Percentiles rank a stretch among this genome's conserved stretches.
Conservation (phyloP, 2,888 invertebrate species). For the Antitype chi region DNA sequence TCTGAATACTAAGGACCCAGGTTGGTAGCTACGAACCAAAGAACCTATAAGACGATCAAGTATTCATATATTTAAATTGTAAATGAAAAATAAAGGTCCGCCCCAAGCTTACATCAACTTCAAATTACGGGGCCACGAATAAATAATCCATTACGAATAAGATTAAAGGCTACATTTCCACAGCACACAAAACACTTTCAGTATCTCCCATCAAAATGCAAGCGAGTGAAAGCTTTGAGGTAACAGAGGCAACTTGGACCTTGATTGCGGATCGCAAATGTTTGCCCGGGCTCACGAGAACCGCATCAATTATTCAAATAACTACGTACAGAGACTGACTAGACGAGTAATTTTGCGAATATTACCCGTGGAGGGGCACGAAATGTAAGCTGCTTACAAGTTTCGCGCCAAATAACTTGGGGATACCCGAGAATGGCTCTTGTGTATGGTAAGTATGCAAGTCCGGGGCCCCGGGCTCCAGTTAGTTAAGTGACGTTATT, state of each 20-base stretch:
- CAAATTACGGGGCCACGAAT: constrained; percentile 40
- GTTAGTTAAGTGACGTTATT: constrained; percentile 79
- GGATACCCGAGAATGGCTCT: constrained; percentile 76
- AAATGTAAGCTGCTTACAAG: constrained; percentile 87
- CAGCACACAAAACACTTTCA: constrained; percentile 67
- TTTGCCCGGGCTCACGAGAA: constrained; percentile 84
- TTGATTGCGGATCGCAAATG: constrained; percentile 88
- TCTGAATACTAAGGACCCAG: background rate
- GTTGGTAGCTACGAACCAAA: background rate
- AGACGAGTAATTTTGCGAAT: constrained; percentile 85
- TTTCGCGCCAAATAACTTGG: constrained; percentile 82
- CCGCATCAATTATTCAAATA: constrained; percentile 89
- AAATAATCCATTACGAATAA: constrained; percentile 56
- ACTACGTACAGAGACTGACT: constrained; percentile 81
- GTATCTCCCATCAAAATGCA: constrained; percentile 69
- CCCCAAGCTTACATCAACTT: constrained; percentile 24
- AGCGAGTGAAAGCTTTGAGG: constrained; percentile 74
- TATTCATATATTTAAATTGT: constrained; percentile 49
- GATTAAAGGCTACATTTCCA: constrained; percentile 62
- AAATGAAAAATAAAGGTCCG: constrained; percentile 42
- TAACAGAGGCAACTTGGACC: constrained; percentile 81
- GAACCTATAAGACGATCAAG: constrained; percentile 4
- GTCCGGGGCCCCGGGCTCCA: constrained; percentile 67
- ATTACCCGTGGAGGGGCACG: constrained; percentile 80
- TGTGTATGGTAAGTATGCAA: constrained; percentile 77